phyloP scores from a whole-genome alignment of 2,888 invertebrate species.

The Drosophila mettleri region DNA sequence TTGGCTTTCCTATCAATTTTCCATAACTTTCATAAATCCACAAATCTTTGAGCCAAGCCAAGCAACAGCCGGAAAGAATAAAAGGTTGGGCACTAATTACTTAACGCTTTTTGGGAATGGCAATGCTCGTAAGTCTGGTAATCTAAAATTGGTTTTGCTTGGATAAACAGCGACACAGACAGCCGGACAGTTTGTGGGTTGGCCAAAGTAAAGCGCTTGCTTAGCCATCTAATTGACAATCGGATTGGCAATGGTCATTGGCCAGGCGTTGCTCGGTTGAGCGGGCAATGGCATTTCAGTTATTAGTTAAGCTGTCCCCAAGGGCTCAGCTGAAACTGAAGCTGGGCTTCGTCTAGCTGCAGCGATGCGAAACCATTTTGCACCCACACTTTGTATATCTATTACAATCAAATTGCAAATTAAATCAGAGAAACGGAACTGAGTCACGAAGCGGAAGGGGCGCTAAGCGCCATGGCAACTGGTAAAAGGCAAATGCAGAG shows the following conservation, averaged over 20 bases:
- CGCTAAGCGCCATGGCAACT: slow-evolving; percentile 15
- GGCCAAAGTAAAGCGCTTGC: slow-evolving; percentile 18
- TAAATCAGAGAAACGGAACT: slow-evolving; percentile 70
- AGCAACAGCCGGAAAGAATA: background rate
- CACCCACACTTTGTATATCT: slow-evolving; percentile 67
- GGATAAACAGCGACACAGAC: slow-evolving; percentile 11
- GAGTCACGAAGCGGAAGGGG: slow-evolving; percentile 38
- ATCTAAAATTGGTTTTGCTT: slow-evolving; percentile 17
- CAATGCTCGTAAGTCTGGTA: slow-evolving; percentile 2
- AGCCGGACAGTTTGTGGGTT: slow-evolving; percentile 12
- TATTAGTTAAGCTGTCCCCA: slow-evolving; percentile 33
- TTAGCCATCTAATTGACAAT: slow-evolving; percentile 61
- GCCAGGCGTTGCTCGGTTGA: slow-evolving; percentile 34
- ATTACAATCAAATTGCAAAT: slow-evolving; percentile 78
- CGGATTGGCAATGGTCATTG: slow-evolving; percentile 52
- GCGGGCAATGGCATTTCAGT: slow-evolving; percentile 16
- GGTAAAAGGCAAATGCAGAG: slow-evolving; percentile 29
- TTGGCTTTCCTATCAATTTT: too few species aligned
- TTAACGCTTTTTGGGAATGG: background rate
- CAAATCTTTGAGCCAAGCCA: background rate
- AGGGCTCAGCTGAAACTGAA: slow-evolving; percentile 17
- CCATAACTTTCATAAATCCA: too few species aligned
- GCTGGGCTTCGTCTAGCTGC: slow-evolving; percentile 25
- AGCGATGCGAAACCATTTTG: slow-evolving; percentile 40
- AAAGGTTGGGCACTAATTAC: slow-evolving; percentile 1